Evolutionary conservation across 92 coral and sea anemone genomes (phyloP).

Genomic region (Phenganax marumi): DNA sequence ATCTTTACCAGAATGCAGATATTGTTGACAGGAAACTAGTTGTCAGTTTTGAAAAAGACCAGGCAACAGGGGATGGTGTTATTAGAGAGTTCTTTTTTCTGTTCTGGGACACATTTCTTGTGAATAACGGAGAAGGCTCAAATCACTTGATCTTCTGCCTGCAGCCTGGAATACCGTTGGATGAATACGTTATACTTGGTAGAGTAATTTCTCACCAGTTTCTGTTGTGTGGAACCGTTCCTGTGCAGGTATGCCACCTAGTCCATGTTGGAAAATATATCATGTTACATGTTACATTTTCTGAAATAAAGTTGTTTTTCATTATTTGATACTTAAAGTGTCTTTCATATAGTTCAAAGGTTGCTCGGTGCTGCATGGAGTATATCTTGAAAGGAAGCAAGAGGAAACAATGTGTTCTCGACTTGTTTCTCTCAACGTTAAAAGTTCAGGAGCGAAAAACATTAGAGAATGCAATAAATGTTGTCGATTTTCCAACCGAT

Average conservation of each 20-base stretch:
- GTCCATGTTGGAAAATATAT: background rate
- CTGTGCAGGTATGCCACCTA: constrained; percentile 21
- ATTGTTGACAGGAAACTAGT: constrained; percentile 38
- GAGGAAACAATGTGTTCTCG: background rate
- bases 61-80: constrained; percentile 54
- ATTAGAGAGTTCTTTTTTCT: constrained; percentile 55
- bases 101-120: constrained; percentile 51
- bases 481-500: constrained; percentile 45
- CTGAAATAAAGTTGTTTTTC: background rate
- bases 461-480: background rate
- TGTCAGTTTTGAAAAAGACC: constrained; percentile 44
- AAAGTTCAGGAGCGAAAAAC: background rate
- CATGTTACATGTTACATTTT: background rate
- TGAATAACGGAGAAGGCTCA: constrained; percentile 46
- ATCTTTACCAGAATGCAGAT: constrained; percentile 41
- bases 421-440: background rate
- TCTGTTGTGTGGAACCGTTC: constrained; percentile 56
- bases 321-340: background rate
- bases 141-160: constrained; percentile 50
- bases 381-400: background rate
- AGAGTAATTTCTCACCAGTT: constrained; percentile 61
- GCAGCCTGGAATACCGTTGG: constrained; percentile 40
- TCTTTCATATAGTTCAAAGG: background rate
- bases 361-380: background rate
- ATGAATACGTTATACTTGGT: constrained; percentile 54